Percentiles rank a stretch among this genome's conserved stretches.
Conservation (phyloP, 2,888 invertebrate genomes). For the Dolichopus griseipennis region DNA sequence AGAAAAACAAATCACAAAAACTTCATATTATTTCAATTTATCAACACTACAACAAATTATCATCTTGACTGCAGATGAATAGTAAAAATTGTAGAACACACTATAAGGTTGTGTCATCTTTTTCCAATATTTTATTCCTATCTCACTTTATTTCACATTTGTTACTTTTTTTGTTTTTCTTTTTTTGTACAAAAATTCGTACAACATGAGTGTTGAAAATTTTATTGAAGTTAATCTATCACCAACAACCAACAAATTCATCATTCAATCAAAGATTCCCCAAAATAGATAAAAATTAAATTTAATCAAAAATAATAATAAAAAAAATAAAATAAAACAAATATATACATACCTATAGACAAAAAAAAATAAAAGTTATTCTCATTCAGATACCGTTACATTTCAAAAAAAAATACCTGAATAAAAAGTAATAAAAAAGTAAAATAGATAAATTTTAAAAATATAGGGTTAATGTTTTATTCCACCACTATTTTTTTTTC, state of each 20-base stretch:
- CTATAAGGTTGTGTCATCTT: too few species aligned
- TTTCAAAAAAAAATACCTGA: background rate
- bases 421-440: background rate
- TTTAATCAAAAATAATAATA: background rate
- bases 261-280: background rate
- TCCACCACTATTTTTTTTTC: background rate
- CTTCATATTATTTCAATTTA: too few species aligned
- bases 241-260: conserved; percentile 8
- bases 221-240: conserved; percentile 7
- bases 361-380: too few species aligned
- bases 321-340: background rate
- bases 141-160: too few species aligned
- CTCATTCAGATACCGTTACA: background rate
- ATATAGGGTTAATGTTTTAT: background rate
- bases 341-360: background rate
- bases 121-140: too few species aligned
- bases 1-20: too few species aligned
- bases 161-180: too few species aligned
- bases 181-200: background rate
- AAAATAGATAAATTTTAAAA: background rate
- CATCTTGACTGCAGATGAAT: too few species aligned
- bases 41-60: too few species aligned
- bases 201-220: background rate
- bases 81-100: too few species aligned
- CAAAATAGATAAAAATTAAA: background rate